phyloP scores from a whole-genome alignment of 2,113 vertebrate genomes.

The Pollimyrus isidori region DNA sequence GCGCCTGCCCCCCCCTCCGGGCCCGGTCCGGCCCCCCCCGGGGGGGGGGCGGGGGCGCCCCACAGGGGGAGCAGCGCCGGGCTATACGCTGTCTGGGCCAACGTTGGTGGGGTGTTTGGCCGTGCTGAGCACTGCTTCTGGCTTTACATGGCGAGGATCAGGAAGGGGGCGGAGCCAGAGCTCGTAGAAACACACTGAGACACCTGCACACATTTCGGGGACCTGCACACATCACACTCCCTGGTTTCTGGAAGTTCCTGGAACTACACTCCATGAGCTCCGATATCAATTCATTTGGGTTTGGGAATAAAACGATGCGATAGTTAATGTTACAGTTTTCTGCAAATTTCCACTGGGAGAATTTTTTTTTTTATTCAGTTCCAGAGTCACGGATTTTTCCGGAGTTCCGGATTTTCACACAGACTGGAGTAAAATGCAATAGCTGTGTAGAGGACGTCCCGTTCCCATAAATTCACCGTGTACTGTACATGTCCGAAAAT shows the following conservation, averaged over 20 bases:
- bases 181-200: not conserved
- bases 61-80: no score
- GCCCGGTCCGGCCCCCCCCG: no score
- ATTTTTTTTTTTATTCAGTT: not conserved
- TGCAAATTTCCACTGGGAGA: not conserved
- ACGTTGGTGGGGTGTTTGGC: not conserved
- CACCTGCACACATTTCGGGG: not conserved
- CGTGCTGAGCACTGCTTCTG: not conserved
- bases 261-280: not conserved
- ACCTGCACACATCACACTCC: not conserved
- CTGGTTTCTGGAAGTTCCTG: not conserved
- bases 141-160: not conserved
- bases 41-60: constrained; percentile 17
- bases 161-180: not conserved
- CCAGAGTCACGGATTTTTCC: not conserved
- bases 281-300: not conserved
- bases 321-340: not conserved
- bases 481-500: not conserved
- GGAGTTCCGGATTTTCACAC: not conserved
- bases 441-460: not conserved
- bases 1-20: no score
- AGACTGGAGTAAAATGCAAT: not conserved
- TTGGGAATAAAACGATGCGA: not conserved
- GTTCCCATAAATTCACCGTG: not conserved
- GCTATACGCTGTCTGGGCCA: not conserved